Evolutionary conservation across 2,888 invertebrate species (phyloP).

Genomic region (Hecatera dysodea): DNA sequence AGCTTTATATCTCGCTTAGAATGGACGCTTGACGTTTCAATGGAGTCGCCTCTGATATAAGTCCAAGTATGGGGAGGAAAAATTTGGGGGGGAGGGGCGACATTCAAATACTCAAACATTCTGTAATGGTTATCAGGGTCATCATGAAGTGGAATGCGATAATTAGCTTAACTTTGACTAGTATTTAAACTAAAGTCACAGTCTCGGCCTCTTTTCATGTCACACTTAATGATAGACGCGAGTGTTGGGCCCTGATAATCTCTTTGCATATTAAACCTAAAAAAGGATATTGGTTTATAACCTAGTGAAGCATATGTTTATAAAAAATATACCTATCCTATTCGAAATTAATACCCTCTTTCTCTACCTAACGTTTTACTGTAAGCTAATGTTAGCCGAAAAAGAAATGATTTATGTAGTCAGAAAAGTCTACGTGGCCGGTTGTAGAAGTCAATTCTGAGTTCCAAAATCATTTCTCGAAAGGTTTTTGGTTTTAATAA

Average conservation of each 20-base stretch:
- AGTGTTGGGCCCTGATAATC: conserved; percentile 77
- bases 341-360: conserved; percentile 75
- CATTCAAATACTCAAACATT: conserved; percentile 78
- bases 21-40: conserved; percentile 81
- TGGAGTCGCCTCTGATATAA: conserved; percentile 89
- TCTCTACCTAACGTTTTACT: conserved; percentile 63
- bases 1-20: conserved; percentile 90
- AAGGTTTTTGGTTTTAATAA: conserved; percentile 57
- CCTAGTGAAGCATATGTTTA: conserved; percentile 74
- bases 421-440: conserved; percentile 86
- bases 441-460: conserved; percentile 76
- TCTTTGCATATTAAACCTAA: conserved; percentile 55
- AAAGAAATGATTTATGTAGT: conserved; percentile 70
- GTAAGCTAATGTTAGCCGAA: conserved; percentile 49
- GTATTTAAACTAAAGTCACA: conserved; percentile 65
- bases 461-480: conserved; percentile 67
- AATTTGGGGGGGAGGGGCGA: conserved; percentile 82
- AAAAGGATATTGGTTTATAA: conserved; percentile 66
- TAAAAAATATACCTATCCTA: conserved; percentile 83
- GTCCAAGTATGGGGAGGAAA: conserved; percentile 69
- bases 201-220: conserved; percentile 66
- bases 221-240: conserved; percentile 82
- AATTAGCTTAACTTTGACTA: conserved; percentile 62
- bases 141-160: conserved; percentile 70
- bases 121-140: conserved; percentile 73